phyloP scores from a whole-genome alignment of 2,888 invertebrate genomes.

The Tenthredo amoena region DNA sequence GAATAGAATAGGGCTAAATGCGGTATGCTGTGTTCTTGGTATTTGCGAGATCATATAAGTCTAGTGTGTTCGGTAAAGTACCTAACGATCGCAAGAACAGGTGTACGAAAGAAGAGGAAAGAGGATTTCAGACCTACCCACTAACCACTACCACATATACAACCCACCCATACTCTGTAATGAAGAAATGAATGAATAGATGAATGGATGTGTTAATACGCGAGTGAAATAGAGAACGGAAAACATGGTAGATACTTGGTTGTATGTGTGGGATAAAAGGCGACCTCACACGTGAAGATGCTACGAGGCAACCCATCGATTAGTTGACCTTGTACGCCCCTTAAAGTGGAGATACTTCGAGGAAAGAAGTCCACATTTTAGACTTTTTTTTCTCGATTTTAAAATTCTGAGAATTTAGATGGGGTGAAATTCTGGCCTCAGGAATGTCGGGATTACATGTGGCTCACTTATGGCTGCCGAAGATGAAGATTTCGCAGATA shows the following conservation, averaged over 20 bases:
- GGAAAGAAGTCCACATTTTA: background rate
- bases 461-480: background rate
- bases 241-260: background rate
- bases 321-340: slow-evolving; percentile 36
- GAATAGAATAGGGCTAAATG: background rate
- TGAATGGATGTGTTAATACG: background rate
- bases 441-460: background rate
- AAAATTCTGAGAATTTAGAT: background rate
- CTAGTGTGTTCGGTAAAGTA: background rate
- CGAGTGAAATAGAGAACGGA: background rate
- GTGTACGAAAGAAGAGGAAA: background rate
- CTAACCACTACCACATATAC: background rate
- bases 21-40: background rate
- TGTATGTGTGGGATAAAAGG: background rate
- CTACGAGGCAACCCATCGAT: slow-evolving; percentile 26
- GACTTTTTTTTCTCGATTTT: background rate
- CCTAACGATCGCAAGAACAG: background rate
- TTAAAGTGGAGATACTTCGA: background rate
- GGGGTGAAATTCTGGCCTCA: background rate
- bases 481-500: background rate
- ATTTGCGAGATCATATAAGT: background rate
- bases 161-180: background rate
- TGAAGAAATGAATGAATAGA: slow-evolving; percentile 21
- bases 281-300: background rate
- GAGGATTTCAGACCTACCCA: background rate